These are phyloP conservation scores for Helleia helle DNA, from an alignment of 2,888 invertebrate genomes.

Conservation along the genomic window DNA sequence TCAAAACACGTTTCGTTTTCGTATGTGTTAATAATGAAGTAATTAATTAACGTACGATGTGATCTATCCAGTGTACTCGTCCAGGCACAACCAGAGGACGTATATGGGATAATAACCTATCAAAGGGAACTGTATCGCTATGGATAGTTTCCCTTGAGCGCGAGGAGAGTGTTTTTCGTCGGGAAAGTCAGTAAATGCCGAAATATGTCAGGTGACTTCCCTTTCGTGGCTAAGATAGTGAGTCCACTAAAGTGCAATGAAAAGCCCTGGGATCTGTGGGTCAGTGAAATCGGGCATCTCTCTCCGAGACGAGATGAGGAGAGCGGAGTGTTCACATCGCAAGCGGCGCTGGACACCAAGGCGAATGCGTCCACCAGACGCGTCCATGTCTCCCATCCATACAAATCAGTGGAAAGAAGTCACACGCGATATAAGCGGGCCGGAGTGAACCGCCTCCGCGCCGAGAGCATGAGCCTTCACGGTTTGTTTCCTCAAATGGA, in stretches of 20 bases:
- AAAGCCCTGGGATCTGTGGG: slow-evolving; percentile 69
- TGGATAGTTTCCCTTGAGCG: slow-evolving; percentile 58
- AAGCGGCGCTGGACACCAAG: slow-evolving; percentile 45
- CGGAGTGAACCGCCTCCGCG: slow-evolving; percentile 68
- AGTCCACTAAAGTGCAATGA: slow-evolving; percentile 66
- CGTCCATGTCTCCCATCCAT: slow-evolving; percentile 39
- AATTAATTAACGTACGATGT: slow-evolving; percentile 52
- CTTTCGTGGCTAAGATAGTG: slow-evolving; percentile 53
- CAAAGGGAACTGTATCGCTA: slow-evolving; percentile 51
- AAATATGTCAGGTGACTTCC: slow-evolving; percentile 63
- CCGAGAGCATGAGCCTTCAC: slow-evolving; percentile 81
- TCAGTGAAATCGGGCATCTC: slow-evolving; percentile 61
- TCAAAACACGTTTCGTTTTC: slow-evolving; percentile 56
- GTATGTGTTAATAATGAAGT: slow-evolving; percentile 52
- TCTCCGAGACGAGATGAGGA: slow-evolving; percentile 61
- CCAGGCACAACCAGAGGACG: slow-evolving; percentile 40
- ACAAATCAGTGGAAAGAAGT: slow-evolving; percentile 38
- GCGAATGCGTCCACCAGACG: slow-evolving; percentile 39
- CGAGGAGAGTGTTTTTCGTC: slow-evolving; percentile 35
- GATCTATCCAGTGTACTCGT: slow-evolving; percentile 40
- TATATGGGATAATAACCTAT: slow-evolving; percentile 73
- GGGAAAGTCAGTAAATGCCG: slow-evolving; percentile 37
- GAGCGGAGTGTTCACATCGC: slow-evolving; percentile 37
- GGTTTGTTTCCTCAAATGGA: slow-evolving; percentile 86
- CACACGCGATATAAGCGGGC: slow-evolving; percentile 43